Evolutionary conservation across 2,797 vertebrate genomes (phyloP).

Genomic region (Lepilemur ruficaudatus): DNA sequence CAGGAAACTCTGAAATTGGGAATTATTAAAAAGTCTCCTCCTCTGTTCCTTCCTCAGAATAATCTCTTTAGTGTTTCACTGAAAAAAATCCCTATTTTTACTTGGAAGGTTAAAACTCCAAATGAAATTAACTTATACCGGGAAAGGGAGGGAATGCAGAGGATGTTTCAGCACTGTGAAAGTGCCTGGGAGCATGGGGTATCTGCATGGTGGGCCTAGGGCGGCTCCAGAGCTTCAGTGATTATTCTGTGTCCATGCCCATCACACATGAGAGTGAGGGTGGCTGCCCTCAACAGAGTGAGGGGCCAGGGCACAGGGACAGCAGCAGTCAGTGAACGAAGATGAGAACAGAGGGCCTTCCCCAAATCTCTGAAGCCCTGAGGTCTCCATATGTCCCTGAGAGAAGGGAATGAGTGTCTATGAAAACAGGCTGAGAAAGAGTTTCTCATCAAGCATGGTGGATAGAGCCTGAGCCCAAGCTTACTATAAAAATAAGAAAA

Average conservation of each 20-base stretch:
- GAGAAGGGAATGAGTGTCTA: background rate
- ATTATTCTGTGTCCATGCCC: background rate
- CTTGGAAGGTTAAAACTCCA: background rate
- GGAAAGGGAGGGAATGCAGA: background rate
- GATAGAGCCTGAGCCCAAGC: background rate
- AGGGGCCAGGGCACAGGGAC: background rate
- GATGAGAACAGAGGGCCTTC: background rate
- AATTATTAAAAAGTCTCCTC: background rate
- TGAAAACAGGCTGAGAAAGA: background rate
- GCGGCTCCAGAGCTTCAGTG: background rate
- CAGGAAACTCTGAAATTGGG: background rate
- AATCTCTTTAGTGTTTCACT: background rate
- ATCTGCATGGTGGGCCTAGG: background rate
- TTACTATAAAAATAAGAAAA: conserved; percentile 11
- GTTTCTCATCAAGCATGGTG: background rate
- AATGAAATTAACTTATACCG: background rate
- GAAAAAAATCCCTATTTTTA: background rate
- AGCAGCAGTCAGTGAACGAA: background rate
- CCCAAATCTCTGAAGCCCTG: background rate
- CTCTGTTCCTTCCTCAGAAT: background rate
- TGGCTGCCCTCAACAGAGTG: background rate
- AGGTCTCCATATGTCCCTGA: background rate
- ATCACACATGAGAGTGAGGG: background rate
- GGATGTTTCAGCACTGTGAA: background rate
- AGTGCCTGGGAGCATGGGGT: background rate